A percentile compares a stretch with the other conserved stretches of the same genome.
These are phyloP conservation scores for Todiramphus saurophagus DNA, from an alignment of 2,113 vertebrate genomes.

Conservation along the genomic window DNA sequence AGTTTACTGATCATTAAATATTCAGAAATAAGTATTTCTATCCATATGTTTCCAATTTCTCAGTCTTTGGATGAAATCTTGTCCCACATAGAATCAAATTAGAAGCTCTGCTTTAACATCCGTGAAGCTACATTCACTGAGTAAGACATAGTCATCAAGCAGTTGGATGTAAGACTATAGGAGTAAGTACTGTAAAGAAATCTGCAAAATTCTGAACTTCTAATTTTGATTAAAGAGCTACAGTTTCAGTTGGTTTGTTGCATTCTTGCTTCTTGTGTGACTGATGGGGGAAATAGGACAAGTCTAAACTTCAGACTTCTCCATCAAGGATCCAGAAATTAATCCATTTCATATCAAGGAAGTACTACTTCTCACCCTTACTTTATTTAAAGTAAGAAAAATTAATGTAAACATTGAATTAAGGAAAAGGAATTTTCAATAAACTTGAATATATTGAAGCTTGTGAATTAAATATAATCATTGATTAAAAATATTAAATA, in stretches of 20 bases:
- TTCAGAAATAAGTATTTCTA: neutral
- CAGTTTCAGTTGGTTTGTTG: neutral
- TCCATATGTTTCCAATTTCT: neutral
- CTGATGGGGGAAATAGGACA: neutral
- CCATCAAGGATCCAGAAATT: neutral
- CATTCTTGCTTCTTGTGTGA: neutral
- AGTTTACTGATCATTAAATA: neutral
- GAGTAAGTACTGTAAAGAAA: neutral
- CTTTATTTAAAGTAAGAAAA: slow-evolving; percentile 3
- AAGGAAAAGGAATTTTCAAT: slow-evolving; percentile 23
- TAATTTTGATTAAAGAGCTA: neutral
- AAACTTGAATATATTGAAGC: slow-evolving; percentile 3
- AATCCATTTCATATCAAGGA: neutral
- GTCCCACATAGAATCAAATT: neutral
- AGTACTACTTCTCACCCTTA: neutral
- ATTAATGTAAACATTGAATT: slow-evolving; percentile 35
- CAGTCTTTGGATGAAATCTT: neutral
- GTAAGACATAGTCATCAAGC: too few relatives aligned
- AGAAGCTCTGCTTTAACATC: neutral
- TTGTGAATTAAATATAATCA: slow-evolving; percentile 49
- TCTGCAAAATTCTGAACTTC: neutral
- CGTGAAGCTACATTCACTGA: neutral
- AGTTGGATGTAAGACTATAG: neutral
- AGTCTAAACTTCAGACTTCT: neutral
- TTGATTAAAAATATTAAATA: slow-evolving; percentile 34